Evolutionary conservation across 2,888 invertebrate species (phyloP), one percentile per base, ranked within the genome.

Genomic region (Chirona hameri): DNA sequence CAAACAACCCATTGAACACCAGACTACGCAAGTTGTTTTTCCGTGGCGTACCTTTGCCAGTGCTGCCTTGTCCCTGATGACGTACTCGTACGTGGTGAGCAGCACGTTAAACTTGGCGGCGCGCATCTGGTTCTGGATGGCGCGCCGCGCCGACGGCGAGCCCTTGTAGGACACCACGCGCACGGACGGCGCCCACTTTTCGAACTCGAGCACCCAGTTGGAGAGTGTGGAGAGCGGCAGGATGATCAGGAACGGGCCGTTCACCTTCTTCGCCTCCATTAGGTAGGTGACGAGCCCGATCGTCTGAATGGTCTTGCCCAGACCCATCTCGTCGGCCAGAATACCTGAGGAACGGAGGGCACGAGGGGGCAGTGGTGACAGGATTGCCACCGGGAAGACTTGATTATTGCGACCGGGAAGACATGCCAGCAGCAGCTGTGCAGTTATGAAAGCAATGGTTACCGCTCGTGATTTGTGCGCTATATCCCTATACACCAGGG

Each of bases 191-290:
- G 98, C 96, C 99, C 99, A 99, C 88, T 98, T 98, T 89, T 98
- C 98, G 89, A 99, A 99, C 90, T 99, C 99, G 85, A 99, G 89
- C 86, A 96, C 94, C 99, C 99, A 99, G 91, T 99, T 99, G 0
- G 99, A 99, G 83, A 99, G 89, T 0, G 99, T 99, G 84, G 93
- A 93, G 83, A 99, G 91, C 0, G 99, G 99, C 24, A 99, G 99
- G 88, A 99, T 99, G 87, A 99, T 97, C 83, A 99, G 91, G 90
- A 93, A 99, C 0, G 99, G 99, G 1, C 99, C 99, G 87, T 97
- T 96, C 79, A 97, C 95, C 90, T 96, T 96, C 89, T 99, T 99
- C 88, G 93, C 94, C 89, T 99, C 99, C 97, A 99, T 99, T 83
- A 99, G 91, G 88, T 98, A 95, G 14, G 98, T 98, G 85, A 99